A percentile compares a stretch with the other conserved stretches of the same genome.
Conservation (phyloP, 2,797 vertebrate species). For the Loriculus beryllinus region DNA sequence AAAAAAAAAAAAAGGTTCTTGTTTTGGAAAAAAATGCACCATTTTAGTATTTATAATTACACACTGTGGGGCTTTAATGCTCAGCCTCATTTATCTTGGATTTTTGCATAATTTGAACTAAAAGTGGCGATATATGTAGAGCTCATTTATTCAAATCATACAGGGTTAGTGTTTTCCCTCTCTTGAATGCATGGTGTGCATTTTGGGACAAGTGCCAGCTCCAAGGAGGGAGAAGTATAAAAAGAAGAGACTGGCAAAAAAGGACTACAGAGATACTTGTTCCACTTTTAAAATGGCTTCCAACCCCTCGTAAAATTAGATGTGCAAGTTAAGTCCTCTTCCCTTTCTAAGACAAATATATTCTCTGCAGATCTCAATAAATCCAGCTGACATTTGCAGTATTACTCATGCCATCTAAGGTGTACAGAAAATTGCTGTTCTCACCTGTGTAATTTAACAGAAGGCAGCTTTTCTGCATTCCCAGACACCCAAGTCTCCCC, state of each 20-base stretch:
- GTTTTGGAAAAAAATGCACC: conserved; percentile 55
- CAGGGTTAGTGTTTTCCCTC: conserved; percentile 60
- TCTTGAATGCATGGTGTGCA: conserved; percentile 20
- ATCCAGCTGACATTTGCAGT: background rate
- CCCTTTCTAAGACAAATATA: background rate
- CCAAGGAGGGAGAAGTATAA: background rate
- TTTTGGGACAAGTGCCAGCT: conserved; percentile 45
- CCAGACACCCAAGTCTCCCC: background rate
- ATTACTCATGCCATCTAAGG: background rate
- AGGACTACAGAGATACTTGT: background rate
- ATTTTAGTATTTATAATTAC: conserved; percentile 59
- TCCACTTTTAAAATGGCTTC: conserved; percentile 29
- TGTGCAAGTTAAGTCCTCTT: background rate
- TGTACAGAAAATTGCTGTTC: background rate
- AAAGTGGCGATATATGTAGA: conserved; percentile 47
- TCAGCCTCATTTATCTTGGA: conserved; percentile 49
- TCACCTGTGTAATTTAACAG: background rate
- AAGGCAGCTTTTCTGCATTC: background rate
- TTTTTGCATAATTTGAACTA: conserved; percentile 59
- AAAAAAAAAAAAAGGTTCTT: conserved; percentile 9
- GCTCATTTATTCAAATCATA: conserved; percentile 57
- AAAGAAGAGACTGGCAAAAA: conserved; percentile 7
- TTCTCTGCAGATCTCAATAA: background rate
- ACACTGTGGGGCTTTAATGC: conserved; percentile 44
- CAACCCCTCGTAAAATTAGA: background rate